phyloP scores from a whole-genome alignment of 53 echinoderm and acorn worm species.

The Patiria pectinifera region DNA sequence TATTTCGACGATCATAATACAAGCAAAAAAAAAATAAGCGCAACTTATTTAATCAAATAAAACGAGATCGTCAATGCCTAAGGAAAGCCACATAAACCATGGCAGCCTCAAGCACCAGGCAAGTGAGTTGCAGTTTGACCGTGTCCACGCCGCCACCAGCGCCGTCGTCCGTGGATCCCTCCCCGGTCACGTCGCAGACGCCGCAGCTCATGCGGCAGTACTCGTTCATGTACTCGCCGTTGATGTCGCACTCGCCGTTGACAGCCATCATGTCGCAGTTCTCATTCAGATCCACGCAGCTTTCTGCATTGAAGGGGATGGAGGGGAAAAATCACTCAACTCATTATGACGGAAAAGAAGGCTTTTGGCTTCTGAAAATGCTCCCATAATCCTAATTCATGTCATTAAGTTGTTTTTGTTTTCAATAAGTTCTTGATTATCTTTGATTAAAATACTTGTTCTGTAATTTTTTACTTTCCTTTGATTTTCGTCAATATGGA shows the following conservation, averaged over 20 bases:
- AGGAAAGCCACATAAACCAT: conserved; percentile 26
- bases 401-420: too few species aligned
- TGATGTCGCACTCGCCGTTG: conserved; percentile 69
- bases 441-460: too few species aligned
- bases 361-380: too few species aligned
- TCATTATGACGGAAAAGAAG: not conserved
- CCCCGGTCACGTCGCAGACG: conserved; percentile 27
- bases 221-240: conserved; percentile 61
- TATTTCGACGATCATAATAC: too few species aligned
- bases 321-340: not conserved
- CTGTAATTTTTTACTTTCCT: too few species aligned
- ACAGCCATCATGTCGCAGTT: conserved; percentile 67
- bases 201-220: conserved; percentile 66
- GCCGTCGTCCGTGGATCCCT: too few species aligned
- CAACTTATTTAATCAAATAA: not conserved
- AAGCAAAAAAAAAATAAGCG: too few species aligned
- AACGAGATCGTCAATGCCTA: not conserved
- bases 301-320: not conserved
- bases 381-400: too few species aligned
- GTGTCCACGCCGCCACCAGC: conserved; percentile 6
- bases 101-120: conserved; percentile 18
- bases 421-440: too few species aligned
- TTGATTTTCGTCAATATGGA: too few species aligned
- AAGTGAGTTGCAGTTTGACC: not conserved
- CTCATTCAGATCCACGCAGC: conserved; percentile 61